A percentile compares a stretch with the other conserved stretches of the same genome.
Evolutionary conservation across 2,797 vertebrate genomes (phyloP).

Genomic region (Rhynchotus rufescens): DNA sequence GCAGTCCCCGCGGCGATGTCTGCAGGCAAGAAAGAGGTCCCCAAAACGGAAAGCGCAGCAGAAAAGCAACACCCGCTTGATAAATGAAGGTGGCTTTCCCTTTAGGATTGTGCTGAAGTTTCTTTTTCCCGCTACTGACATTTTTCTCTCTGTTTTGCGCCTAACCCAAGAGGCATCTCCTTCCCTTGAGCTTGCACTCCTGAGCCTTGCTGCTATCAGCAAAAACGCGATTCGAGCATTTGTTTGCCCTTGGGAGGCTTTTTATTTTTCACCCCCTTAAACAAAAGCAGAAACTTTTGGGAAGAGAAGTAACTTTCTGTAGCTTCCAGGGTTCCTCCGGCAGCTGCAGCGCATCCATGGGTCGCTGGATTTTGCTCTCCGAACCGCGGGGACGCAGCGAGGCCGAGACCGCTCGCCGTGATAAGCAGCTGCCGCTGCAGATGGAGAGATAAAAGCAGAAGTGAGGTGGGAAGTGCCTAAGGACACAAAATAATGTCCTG

Average conservation of each 20-base stretch:
- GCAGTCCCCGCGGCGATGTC: not conserved
- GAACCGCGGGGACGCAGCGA: accelerated
- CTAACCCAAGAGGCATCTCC: not conserved
- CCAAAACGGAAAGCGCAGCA: not conserved
- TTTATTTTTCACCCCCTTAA: not conserved
- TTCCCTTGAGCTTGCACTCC: not conserved
- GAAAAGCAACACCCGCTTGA: not conserved
- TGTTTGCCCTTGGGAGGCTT: slow-evolving; percentile 3
- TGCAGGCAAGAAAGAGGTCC: not conserved
- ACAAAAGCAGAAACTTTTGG: not conserved
- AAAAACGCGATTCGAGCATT: not conserved
- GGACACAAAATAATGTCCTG: not conserved
- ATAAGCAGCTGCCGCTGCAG: not conserved
- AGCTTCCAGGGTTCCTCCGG: not conserved
- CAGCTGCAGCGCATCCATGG: not conserved
- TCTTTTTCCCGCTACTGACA: not conserved
- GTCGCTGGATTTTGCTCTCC: accelerated
- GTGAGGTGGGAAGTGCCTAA: not conserved
- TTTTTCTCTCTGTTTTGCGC: slow-evolving; percentile 5
- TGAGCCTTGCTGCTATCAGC: slow-evolving; percentile 16
- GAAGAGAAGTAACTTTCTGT: not conserved
- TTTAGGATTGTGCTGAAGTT: not conserved
- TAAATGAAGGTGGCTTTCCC: not conserved
- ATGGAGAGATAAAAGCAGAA: not conserved
- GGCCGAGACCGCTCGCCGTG: accelerated